Evolutionary conservation across 2,113 vertebrate genomes (phyloP), one percentile per base, ranked within the genome.

Genomic region (Cyphomyrus plagiostoma): DNA sequence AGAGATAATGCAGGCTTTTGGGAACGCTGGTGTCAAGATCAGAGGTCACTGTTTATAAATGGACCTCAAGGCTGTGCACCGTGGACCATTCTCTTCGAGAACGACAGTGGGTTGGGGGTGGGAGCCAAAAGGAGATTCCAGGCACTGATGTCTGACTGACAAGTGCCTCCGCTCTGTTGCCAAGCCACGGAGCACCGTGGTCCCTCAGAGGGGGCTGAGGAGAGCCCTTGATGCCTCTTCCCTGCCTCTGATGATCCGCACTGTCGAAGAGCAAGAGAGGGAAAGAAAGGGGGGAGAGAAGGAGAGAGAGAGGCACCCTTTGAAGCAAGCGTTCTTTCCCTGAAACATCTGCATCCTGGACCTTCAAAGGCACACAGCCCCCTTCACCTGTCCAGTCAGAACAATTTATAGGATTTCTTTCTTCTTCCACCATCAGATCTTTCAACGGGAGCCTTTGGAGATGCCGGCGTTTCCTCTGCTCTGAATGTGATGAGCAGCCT

Each of bases 321-420:
- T 90, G 89, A 90, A 91, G 84, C 56, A 17, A 89, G 74, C 21
- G 26, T 77, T 87, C 52, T 86, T 66, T 62, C 62, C 70, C 88
- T 58, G 46, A 84, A 87, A 50, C 49, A 45, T 90, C 86, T 89
- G 86, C 90, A 89, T 42, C 89, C 89, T 42, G 0, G 26, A 89
- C 88, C 93, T 89, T 90, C 90, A 86, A 90, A 92, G 92, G 90
- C 90, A 88, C 90, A 90, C 89, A 48, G 49, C 86, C 83, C 15
- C 53, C 86, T 87, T 91, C 74, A 74, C 84, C 45, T 88, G 48
- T 86, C 90, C 90, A 89, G 83, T 90, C 83, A 74, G 85, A 91
- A 90, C 90, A 77, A 91, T 93, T 91, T 92, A 21, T 70, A 46
- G 30, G 91, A 90, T 87, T 91, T 46, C 87, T 90, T 58, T n/a